phyloP scores from a whole-genome alignment of 1,140 invertebrate species.

The Tenebrio molitor region DNA sequence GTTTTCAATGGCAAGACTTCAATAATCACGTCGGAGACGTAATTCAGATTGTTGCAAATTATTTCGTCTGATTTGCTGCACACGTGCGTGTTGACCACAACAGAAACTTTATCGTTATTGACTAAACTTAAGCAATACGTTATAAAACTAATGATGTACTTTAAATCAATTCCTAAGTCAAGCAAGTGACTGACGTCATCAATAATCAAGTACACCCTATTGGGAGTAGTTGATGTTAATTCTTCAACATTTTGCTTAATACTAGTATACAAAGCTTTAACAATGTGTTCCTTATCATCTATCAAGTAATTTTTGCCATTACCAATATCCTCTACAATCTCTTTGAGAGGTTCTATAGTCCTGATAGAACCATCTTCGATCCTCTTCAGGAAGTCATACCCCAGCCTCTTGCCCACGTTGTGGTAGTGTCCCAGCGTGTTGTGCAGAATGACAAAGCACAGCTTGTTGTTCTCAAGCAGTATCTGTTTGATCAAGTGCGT shows the following conservation, averaged over 20 bases:
- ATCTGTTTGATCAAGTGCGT: constrained; percentile 73
- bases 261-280: constrained; percentile 60
- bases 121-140: constrained; percentile 66
- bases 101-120: constrained; percentile 65
- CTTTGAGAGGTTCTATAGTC: constrained; percentile 72
- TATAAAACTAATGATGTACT: constrained; percentile 70
- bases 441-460: constrained; percentile 77
- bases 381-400: constrained; percentile 76
- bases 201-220: constrained; percentile 71
- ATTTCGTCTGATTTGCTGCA: constrained; percentile 70
- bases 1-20: constrained; percentile 75
- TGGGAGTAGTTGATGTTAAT: constrained; percentile 29
- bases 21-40: constrained; percentile 74
- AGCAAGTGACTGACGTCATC: constrained; percentile 80
- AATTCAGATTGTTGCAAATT: constrained; percentile 72
- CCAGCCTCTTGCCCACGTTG: constrained; percentile 79
- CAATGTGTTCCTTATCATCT: constrained; percentile 57
- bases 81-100: constrained; percentile 68
- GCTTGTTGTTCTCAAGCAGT: constrained; percentile 68
- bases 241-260: constrained; percentile 58
- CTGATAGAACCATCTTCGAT: constrained; percentile 69
- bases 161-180: constrained; percentile 71
- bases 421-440: constrained; percentile 80
- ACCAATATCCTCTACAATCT: constrained; percentile 66
- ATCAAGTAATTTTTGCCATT: constrained; percentile 54